A percentile compares a stretch with the other conserved stretches of the same genome.
Evolutionary conservation across 1,140 invertebrate genomes (phyloP).

Genomic region (Zaprionus vittiger): DNA sequence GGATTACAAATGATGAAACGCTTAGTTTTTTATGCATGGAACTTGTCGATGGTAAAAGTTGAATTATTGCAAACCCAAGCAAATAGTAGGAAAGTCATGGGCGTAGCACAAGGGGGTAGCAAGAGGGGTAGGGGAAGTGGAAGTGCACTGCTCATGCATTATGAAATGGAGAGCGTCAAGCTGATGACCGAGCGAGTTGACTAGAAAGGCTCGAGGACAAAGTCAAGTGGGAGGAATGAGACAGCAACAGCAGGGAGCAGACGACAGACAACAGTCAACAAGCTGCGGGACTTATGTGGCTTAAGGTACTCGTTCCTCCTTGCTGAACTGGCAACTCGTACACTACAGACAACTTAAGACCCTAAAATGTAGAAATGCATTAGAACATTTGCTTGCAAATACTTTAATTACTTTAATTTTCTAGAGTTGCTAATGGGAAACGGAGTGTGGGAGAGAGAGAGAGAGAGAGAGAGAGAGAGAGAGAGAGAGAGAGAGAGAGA

Average conservation of each 20-base stretch:
- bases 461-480: neutral
- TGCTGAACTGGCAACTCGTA: neutral
- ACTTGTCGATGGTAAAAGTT: slow-evolving; percentile 54
- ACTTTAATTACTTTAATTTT: neutral
- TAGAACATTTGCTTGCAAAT: neutral
- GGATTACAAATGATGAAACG: slow-evolving; percentile 45
- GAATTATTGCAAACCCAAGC: slow-evolving; percentile 37
- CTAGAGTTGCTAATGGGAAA: neutral
- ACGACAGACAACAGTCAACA: slow-evolving; percentile 12
- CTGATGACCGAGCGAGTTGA: neutral
- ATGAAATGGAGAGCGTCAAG: slow-evolving; percentile 27
- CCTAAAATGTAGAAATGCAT: neutral
- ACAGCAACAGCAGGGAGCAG: neutral
- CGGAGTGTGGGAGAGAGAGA: neutral
- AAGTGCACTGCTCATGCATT: slow-evolving; percentile 31
- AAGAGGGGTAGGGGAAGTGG: neutral
- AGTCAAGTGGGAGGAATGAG: neutral
- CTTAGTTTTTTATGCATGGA: slow-evolving; percentile 53
- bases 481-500: neutral
- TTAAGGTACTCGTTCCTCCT: neutral
- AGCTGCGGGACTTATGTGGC: slow-evolving; percentile 35
- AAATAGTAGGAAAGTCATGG: neutral
- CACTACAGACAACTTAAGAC: neutral
- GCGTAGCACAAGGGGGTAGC: neutral
- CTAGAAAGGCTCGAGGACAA: neutral